Conservation (phyloP, 2,113 vertebrate genomes). For the Aphyosemion australe region DNA sequence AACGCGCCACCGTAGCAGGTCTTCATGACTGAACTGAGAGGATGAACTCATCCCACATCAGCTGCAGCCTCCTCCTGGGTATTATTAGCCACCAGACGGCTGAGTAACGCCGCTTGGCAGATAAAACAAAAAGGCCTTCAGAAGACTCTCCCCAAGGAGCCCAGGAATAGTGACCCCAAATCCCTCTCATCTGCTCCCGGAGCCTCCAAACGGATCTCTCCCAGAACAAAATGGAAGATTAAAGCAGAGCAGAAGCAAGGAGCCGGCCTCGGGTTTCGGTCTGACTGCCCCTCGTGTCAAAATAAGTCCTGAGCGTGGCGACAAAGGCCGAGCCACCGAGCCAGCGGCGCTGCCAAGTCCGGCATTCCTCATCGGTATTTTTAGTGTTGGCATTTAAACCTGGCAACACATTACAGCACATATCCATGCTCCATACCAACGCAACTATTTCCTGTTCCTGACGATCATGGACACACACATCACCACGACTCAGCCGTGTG, state of each 20-base stretch:
- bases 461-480: constrained; percentile 22
- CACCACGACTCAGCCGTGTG: background rate
- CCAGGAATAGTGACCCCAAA: constrained; percentile 47
- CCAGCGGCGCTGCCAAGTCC: constrained; percentile 55
- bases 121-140: constrained; percentile 42
- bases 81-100: constrained; percentile 62
- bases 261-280: constrained; percentile 63
- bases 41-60: background rate
- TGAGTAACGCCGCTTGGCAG: constrained; percentile 20
- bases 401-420: constrained; percentile 64
- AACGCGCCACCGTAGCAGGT: background rate
- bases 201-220: constrained; percentile 36
- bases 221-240: constrained; percentile 61
- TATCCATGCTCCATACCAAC: constrained; percentile 64
- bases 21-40: background rate
- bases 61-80: constrained; percentile 31
- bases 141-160: constrained; percentile 41
- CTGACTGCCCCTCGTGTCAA: constrained; percentile 46
- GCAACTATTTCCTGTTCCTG: constrained; percentile 79
- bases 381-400: constrained; percentile 80
- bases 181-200: constrained; percentile 36
- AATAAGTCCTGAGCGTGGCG: constrained; percentile 70
- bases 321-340: constrained; percentile 64
- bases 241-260: constrained; percentile 42
- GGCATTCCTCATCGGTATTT: constrained; percentile 78